Conservation (phyloP, 2,113 vertebrate species). For the Corythaixoides concolor region DNA sequence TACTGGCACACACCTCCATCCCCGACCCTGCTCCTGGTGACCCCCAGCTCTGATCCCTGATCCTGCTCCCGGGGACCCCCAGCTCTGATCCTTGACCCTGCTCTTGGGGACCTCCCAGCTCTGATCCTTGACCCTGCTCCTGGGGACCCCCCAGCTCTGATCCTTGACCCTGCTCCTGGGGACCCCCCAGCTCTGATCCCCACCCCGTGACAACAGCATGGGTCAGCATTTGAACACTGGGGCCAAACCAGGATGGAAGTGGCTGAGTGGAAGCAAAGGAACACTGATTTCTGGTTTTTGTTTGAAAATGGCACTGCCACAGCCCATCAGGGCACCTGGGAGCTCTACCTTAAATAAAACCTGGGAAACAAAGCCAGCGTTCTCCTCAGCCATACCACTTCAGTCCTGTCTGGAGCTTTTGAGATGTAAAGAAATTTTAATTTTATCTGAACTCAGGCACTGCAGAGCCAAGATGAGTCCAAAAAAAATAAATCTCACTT, state of each 20-base stretch:
- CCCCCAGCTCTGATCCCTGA: not conserved
- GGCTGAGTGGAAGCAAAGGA: not conserved
- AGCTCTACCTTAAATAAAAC: not conserved
- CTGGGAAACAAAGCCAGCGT: not conserved
- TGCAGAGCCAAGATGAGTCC: not conserved
- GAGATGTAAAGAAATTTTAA: not conserved
- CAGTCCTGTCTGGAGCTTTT: not conserved
- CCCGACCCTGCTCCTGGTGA: not conserved
- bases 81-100: not conserved
- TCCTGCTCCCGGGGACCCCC: not conserved
- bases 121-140: not conserved
- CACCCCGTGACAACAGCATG: accelerated
- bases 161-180: not conserved
- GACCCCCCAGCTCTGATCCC: not conserved
- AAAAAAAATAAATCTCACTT: not conserved
- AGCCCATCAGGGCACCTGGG: not conserved
- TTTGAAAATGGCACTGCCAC: not conserved
- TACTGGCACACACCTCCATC: accelerated
- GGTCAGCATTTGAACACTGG: accelerated
- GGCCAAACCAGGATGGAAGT: not conserved
- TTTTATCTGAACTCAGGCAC: not conserved
- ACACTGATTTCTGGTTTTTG: not conserved
- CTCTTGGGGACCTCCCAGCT: not conserved
- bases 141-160: accelerated
- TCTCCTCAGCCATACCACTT: not conserved